phyloP scores from a whole-genome alignment of 2,113 vertebrate genomes.

The Centropus unirufus region DNA sequence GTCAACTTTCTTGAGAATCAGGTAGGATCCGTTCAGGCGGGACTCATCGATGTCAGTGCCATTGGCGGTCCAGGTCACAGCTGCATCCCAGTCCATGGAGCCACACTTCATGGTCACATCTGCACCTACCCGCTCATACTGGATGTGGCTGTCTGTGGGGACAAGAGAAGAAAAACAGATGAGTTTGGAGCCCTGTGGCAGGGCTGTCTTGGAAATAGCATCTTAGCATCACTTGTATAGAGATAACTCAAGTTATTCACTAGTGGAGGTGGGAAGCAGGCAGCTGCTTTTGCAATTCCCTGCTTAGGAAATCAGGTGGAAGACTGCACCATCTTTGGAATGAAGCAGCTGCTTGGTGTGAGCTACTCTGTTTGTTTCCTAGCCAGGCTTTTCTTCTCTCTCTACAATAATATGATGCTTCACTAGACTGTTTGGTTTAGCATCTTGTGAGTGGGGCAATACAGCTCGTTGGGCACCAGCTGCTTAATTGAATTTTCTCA shows the following conservation, averaged over 20 bases:
- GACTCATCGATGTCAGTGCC: slow-evolving; percentile 88
- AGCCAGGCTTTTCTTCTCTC: not conserved
- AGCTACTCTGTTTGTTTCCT: not conserved
- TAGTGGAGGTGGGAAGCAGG: not conserved
- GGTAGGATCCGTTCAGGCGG: slow-evolving; percentile 82
- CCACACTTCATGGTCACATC: slow-evolving; percentile 93
- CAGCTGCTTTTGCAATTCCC: not conserved
- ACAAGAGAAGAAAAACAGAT: not conserved
- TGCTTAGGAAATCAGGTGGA: not conserved
- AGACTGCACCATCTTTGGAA: fast-evolving
- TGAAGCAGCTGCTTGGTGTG: not conserved
- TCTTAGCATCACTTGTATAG: not conserved
- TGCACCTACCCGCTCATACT: slow-evolving; percentile 87
- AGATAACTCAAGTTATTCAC: not conserved
- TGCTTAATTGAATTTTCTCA: slow-evolving; percentile 63
- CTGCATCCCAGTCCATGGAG: slow-evolving; percentile 83
- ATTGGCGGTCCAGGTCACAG: slow-evolving; percentile 93
- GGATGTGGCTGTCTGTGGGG: slow-evolving; percentile 81
- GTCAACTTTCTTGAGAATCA: slow-evolving; percentile 84
- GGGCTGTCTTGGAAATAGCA: not conserved
- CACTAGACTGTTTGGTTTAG: slow-evolving; percentile 50
- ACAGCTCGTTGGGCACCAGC: slow-evolving; percentile 52
- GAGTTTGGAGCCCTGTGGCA: not conserved
- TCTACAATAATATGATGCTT: not conserved
- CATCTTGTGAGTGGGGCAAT: not conserved